Evolutionary conservation across 2,113 vertebrate species (phyloP), one percentile per base, ranked within the genome.

Genomic region (Varanus salvator): DNA sequence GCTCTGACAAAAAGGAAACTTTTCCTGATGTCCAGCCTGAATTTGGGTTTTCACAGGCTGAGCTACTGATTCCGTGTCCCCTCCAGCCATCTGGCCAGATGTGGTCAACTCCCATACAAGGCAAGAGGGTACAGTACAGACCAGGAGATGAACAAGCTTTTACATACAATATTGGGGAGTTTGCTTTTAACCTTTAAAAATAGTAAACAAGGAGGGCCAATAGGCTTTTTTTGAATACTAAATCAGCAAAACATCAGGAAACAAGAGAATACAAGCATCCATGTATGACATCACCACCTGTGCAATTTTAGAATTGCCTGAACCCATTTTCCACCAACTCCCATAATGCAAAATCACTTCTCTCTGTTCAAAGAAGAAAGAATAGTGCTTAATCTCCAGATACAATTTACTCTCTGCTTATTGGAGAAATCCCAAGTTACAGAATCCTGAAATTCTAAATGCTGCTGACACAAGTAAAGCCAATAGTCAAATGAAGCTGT

Each of bases 381-480:
- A 44, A 85, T n/a, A 69, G 66, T 12, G 29, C 64, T 87, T 90
- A 9, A 48, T 25, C n/a, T 68, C 64, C 64, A 69, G 85, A 48
- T 44, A 66, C 1, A 6, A 69, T 44, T 90, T 91, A 87, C 60
- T 57, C 77, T 54, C 84, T 29, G 50, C 81, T 92, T 93, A 91
- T 8, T 21, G 81, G 68, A 80, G 76, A 80, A 91, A 94, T 14
- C 84, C 14, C 44, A 76, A 48, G 21, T 80, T 93, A 92, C 50
- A 5, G 38, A 14, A 17, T 83, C 50, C 21, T 80, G 4, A 88
- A 21, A 66, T 7, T 90, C 86, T 57, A 84, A 75, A 87, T 3
- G 80, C 31, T 54, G 78, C 54, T 68, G 85, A 68, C 21, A 23
- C 27, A 1, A 14, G 34, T 85, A 12, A 27, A 77, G 78, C 15